Evolutionary conservation across 2,797 vertebrate species (phyloP), one percentile per base, ranked within the genome.

Genomic region (Phalloptychus januarius): DNA sequence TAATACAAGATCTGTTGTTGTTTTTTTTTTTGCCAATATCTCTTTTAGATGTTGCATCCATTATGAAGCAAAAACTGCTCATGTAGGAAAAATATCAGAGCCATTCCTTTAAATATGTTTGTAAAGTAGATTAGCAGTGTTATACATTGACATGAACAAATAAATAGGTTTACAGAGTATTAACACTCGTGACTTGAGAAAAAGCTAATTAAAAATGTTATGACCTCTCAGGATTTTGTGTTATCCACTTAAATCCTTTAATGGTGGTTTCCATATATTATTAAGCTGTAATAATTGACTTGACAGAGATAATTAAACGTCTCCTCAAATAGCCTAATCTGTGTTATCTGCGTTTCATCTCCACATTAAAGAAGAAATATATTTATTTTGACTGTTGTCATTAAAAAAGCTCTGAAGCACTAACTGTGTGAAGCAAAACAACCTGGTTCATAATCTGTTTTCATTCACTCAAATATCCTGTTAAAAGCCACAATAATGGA

Each of bases 221-320:
- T 23, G 74, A 15, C 38, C 71, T 79, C 38, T 65, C 52, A 78
- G 45, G 67, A 76, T 80, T 83, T 61, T 2, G 3, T 72, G 36
- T 72, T 82, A 76, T 81, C 63, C 81, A 52, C 76, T 58, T 56
- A 78, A 83, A 58, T 71, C 50, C 58, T 65, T 54, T 69, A 71
- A 72, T 40, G 28, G 72, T 71, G 61, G 65, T 71, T 81, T 61
- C 31, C 50, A 42, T 75, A 46, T 78, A 74, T 78, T 78, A 83
- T 79, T 84, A 73, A 67, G 72, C 71, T 52, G 42, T 74, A 78
- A 73, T 78, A 83, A 88, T 74, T 71, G 65, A 69, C 83, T 81
- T 79, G 81, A 86, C 80, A 79, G 56, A 5, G 79, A 86, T 86
- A 87, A 90, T 88, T 82, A 80, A 90, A 85, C 78, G 72, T 87